A percentile compares a stretch with the other conserved stretches of the same genome.
Evolutionary conservation across 2,797 vertebrate species (phyloP).

Genomic region (Acanthornis magna): DNA sequence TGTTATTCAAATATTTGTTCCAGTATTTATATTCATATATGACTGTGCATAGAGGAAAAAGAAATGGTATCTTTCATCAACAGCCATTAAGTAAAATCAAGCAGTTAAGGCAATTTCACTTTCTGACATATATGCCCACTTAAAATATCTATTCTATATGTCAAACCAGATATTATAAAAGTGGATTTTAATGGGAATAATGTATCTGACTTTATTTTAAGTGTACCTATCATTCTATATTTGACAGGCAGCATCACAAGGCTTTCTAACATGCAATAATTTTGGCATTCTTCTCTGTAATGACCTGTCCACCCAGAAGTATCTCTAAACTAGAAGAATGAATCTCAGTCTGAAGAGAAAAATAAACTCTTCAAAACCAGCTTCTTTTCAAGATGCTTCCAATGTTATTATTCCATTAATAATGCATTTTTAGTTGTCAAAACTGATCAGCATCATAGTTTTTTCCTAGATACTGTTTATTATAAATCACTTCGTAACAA

Average conservation of each 20-base stretch:
- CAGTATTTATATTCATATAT: constrained; percentile 45
- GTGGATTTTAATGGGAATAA: constrained; percentile 24
- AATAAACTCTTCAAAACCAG: constrained; percentile 62
- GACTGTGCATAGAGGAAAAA: neutral
- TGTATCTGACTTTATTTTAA: neutral
- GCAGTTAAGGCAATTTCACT: constrained; percentile 12
- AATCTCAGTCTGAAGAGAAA: constrained; percentile 40
- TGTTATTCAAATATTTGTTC: constrained; percentile 39
- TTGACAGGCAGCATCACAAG: constrained; percentile 1
- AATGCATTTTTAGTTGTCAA: constrained; percentile 79
- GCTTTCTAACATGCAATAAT: neutral
- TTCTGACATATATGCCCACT: constrained; percentile 41
- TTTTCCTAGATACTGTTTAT: constrained; percentile 70
- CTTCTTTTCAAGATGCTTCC: constrained; percentile 69
- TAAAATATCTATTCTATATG: constrained; percentile 23
- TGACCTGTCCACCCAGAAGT: constrained; percentile 18
- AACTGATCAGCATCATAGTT: constrained; percentile 71
- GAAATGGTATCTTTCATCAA: constrained; percentile 48
- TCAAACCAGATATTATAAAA: constrained; percentile 31
- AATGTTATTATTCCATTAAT: constrained; percentile 78
- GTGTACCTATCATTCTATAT: neutral
- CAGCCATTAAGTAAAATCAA: constrained; percentile 57
- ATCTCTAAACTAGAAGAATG: constrained; percentile 52
- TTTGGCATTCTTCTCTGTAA: constrained; percentile 39
- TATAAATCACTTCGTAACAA: constrained; percentile 74